Evolutionary conservation across 2,888 invertebrate species (phyloP), one percentile per base, ranked within the genome.

Genomic region (Eubasilissa splendida): DNA sequence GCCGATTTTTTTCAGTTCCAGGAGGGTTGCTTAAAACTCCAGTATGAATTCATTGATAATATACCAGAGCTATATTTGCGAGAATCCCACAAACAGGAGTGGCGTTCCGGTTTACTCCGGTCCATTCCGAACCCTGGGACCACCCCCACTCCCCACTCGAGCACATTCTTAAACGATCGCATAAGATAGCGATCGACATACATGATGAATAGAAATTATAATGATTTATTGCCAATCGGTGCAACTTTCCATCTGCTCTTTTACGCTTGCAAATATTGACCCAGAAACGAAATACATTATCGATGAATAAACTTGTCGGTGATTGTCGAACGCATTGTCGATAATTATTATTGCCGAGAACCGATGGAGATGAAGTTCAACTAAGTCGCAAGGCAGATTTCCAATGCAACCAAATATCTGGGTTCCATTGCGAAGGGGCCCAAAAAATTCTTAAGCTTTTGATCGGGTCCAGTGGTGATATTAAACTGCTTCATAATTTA

Each of bases 261-360:
- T 60, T 59, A 8, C 60, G 50, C 59, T 74, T 74, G 74, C 74
- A 59, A 74, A 74, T 74, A 42, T 74, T 59, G 74, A 74, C 74
- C 74, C 50, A 74, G 68, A 68, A 68, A 58, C 58, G 58, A 58
- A 52, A 68, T 68, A 50, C 12, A 42, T 33, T 66, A 42, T 68
- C 50, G 52, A 50, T 52, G 68, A 42, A 68, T 9, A 14, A 4
- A n/a, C 42, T 42, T 10, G 58, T 4, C 4, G 58, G n/a, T 9
- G n/a, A 58, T 58, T 58, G n/a, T 10, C 11, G 12, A 58, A 4
- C n/a, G 42, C 2, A 7, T n/a, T 8, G 58, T 8, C 58, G 68
- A 68, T 63, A 31, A 63, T 63, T 63, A 42, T 42, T 7, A 58
- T 11, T 22, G 1, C 22, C 1, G 22, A 22, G 1, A 22, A 22